phyloP scores from a whole-genome alignment of 2,797 vertebrate species.

The Sebastes baramenuke region DNA sequence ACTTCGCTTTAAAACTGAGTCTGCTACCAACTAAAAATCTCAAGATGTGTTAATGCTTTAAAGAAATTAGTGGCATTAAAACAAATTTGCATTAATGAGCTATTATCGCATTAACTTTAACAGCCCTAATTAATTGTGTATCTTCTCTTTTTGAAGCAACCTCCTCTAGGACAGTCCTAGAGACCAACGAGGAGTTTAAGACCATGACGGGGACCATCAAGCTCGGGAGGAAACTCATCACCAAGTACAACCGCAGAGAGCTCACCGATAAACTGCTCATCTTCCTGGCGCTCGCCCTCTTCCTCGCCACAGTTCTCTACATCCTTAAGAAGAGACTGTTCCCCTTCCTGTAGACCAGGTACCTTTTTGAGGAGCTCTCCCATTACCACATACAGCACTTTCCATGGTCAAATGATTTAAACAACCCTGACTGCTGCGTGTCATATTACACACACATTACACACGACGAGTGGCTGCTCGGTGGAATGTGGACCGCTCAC shows the following conservation, averaged over 20 bases:
- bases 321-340: constrained; percentile 98
- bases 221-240: constrained; percentile 95
- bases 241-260: constrained; percentile 96
- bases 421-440: constrained; percentile 6
- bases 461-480: neutral
- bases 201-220: constrained; percentile 98
- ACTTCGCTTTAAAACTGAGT: too few relatives aligned
- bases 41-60: too few relatives aligned
- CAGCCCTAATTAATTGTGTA: neutral
- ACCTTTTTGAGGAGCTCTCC: constrained; percentile 6
- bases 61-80: too few relatives aligned
- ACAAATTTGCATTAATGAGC: too few relatives aligned
- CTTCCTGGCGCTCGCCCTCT: constrained; percentile 93
- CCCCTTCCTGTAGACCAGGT: constrained; percentile 86
- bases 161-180: constrained; percentile 92
- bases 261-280: constrained; percentile 97
- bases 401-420: constrained; percentile 29
- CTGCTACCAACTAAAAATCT: too few relatives aligned
- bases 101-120: too few relatives aligned
- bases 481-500: constrained; percentile 27
- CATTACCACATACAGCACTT: neutral
- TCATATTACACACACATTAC: constrained; percentile 12
- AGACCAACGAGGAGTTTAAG: constrained; percentile 97
- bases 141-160: constrained; percentile 77
- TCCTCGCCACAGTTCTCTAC: constrained; percentile 94